These are phyloP conservation scores for Parotocinclus haroldoi DNA, from an alignment of 2,797 vertebrate species.

Conservation along the genomic window DNA sequence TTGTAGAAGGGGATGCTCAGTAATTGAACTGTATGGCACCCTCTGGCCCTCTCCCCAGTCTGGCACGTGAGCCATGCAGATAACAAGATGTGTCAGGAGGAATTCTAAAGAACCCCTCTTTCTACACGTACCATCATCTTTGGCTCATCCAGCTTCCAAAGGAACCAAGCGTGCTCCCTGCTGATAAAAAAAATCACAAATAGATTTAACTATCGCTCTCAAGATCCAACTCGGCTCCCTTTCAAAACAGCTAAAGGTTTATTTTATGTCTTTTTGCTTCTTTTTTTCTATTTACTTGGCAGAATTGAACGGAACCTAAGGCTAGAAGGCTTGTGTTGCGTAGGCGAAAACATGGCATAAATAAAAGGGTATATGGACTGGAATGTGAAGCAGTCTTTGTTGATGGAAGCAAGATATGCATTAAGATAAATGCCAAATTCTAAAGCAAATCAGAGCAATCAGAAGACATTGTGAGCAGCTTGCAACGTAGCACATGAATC, in stretches of 20 bases:
- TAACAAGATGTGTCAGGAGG: constrained; percentile 44
- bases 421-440: constrained; percentile 58
- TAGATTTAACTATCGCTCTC: constrained; percentile 44
- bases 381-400: constrained; percentile 61
- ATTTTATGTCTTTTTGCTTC: constrained; percentile 4
- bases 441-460: constrained; percentile 63
- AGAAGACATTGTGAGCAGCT: constrained; percentile 53
- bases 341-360: constrained; percentile 63
- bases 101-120: constrained; percentile 39
- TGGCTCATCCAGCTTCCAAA: constrained; percentile 32
- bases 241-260: constrained; percentile 42
- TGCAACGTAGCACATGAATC: constrained; percentile 45
- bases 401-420: constrained; percentile 57
- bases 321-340: constrained; percentile 56
- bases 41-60: constrained; percentile 20
- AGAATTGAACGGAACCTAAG: constrained; percentile 60
- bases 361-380: constrained; percentile 56
- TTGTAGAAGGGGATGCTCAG: constrained; percentile 19
- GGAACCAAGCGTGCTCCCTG: constrained; percentile 38
- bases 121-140: constrained; percentile 26
- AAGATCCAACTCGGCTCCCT: constrained; percentile 52
- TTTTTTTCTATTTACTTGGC: constrained; percentile 44
- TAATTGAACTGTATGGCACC: constrained; percentile 34
- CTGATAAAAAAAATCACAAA: constrained; percentile 60
- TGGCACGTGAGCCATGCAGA: constrained; percentile 26